Evolutionary conservation across 2,797 vertebrate species (phyloP).

Genomic region (Phataginus tricuspis): DNA sequence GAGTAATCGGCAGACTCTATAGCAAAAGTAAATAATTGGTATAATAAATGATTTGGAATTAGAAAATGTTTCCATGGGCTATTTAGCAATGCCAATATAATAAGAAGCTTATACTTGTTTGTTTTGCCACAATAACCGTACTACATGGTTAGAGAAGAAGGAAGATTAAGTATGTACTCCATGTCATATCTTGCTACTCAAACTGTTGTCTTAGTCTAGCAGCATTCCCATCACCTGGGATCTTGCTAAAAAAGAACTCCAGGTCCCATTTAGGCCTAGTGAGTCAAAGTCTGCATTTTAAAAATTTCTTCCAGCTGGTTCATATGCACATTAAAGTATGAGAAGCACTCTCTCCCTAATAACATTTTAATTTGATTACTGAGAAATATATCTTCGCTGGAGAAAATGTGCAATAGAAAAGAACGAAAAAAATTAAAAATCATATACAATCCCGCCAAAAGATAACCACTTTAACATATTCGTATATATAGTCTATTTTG

Average conservation of each 20-base stretch:
- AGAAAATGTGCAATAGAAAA: constrained; percentile 8
- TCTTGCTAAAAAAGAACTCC: neutral
- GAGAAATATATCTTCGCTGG: neutral
- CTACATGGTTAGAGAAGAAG: neutral
- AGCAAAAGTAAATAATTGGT: neutral
- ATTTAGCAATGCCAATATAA: neutral
- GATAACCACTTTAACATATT: neutral
- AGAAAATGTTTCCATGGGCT: neutral
- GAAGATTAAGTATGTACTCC: neutral
- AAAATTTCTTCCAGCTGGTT: neutral
- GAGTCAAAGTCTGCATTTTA: neutral
- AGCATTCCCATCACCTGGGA: neutral
- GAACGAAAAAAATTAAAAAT: neutral
- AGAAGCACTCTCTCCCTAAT: constrained; percentile 1
- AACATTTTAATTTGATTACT: constrained; percentile 34
- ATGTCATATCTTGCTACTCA: neutral
- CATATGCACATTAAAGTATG: neutral
- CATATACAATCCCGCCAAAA: neutral
- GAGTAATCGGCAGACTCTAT: neutral
- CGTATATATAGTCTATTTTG: neutral
- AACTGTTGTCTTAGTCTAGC: neutral
- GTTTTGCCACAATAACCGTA: neutral
- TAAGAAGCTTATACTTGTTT: neutral
- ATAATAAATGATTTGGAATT: constrained; percentile 33
- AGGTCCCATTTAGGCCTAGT: neutral